Percentiles rank a stretch among this genome's conserved stretches.
Evolutionary conservation across 2,113 vertebrate species (phyloP).

Genomic region (Phocoena phocoena): DNA sequence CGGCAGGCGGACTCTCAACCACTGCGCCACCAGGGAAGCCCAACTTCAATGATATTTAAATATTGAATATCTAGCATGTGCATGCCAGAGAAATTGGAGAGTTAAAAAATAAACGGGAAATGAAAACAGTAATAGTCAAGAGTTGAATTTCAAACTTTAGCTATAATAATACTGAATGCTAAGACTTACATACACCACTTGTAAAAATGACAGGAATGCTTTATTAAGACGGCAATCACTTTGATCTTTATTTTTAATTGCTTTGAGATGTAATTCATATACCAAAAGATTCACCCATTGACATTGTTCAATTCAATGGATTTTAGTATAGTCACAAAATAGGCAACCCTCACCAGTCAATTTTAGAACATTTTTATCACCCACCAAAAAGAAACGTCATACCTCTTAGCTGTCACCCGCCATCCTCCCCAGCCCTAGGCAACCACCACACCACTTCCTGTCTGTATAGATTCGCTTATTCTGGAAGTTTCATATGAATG

Average conservation of each 20-base stretch:
- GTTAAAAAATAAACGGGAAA: constrained; percentile 57
- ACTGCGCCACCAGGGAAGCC: too few relatives aligned
- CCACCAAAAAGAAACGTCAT: background rate
- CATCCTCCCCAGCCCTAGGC: background rate
- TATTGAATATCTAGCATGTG: background rate
- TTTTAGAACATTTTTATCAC: background rate
- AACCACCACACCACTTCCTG: background rate
- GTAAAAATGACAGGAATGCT: background rate
- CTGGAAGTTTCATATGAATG: background rate
- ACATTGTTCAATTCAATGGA: background rate
- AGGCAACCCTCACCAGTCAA: too few relatives aligned
- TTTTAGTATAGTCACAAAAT: background rate
- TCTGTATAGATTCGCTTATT: background rate
- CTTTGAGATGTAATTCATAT: background rate
- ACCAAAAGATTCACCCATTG: background rate
- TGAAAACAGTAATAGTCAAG: background rate
- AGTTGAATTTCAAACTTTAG: background rate
- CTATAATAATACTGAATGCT: background rate
- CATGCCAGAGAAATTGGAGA: background rate
- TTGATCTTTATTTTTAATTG: background rate
- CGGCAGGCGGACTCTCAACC: too few relatives aligned
- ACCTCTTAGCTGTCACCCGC: background rate
- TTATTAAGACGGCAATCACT: background rate
- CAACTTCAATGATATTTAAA: too few relatives aligned
- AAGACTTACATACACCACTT: background rate